Percentiles rank a stretch among this genome's conserved stretches.
These are phyloP conservation scores for Lanistes nyassanus DNA, from an alignment of 1,140 invertebrate genomes.

Conservation along the genomic window DNA sequence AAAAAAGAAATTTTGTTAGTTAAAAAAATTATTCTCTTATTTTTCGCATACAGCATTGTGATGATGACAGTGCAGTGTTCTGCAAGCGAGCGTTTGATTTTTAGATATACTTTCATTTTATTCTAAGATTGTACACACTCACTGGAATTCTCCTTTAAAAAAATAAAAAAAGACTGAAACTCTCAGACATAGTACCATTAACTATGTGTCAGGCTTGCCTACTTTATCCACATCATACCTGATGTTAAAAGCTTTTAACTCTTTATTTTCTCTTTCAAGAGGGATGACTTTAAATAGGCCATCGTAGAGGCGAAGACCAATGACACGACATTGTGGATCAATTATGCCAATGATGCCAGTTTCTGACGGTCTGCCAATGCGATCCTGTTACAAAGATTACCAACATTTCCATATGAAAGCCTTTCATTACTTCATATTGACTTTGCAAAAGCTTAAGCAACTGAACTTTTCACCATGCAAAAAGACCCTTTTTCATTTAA, in stretches of 20 bases:
- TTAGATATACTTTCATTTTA: too few relatives aligned
- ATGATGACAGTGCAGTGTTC: too few relatives aligned
- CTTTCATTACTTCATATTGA: not conserved
- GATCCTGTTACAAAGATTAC: constrained; percentile 70
- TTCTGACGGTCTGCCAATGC: constrained; percentile 76
- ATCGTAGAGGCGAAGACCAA: constrained; percentile 95
- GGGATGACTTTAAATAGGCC: constrained; percentile 92
- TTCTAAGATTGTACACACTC: not conserved
- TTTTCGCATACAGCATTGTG: too few relatives aligned
- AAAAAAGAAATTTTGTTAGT: too few relatives aligned
- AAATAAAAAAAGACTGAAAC: too few relatives aligned
- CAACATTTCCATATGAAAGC: not conserved
- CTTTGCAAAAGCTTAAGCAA: not conserved
- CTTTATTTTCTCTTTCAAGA: constrained; percentile 88
- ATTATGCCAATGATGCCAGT: constrained; percentile 95
- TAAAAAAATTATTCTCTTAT: too few relatives aligned
- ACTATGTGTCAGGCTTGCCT: too few relatives aligned
- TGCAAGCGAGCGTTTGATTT: too few relatives aligned
- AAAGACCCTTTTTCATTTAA: not conserved
- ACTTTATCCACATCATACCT: too few relatives aligned
- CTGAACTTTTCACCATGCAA: not conserved
- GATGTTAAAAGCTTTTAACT: constrained; percentile 93
- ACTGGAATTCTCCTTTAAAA: too few relatives aligned
- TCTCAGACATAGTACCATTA: too few relatives aligned
- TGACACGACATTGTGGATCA: constrained; percentile 91